phyloP scores from a whole-genome alignment of 2,797 vertebrate genomes.

The Oophaga sylvatica region DNA sequence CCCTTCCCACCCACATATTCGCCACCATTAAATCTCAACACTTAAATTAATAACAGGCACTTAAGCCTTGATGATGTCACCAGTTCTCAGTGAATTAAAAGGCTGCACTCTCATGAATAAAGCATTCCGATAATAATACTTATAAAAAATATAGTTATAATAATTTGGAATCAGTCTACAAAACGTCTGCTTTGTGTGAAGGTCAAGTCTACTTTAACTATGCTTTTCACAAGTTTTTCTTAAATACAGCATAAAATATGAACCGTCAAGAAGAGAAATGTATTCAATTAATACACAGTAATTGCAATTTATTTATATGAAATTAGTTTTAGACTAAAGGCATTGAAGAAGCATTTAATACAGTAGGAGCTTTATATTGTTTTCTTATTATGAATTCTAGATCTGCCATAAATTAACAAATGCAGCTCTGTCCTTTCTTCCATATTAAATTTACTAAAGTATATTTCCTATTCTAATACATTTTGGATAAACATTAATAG shows the following conservation, averaged over 20 bases:
- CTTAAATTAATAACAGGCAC: background rate
- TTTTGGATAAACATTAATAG: background rate
- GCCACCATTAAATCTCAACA: background rate
- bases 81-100: background rate
- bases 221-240: background rate
- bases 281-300: constrained; percentile 8
- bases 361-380: background rate
- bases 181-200: background rate
- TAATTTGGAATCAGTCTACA: background rate
- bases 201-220: background rate
- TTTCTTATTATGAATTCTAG: constrained; percentile 2
- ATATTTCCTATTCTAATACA: background rate
- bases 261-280: background rate
- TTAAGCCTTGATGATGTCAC: constrained; percentile 4
- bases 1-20: background rate
- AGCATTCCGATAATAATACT: background rate
- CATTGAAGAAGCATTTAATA: background rate
- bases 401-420: background rate
- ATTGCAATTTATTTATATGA: constrained; percentile 18
- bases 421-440: background rate
- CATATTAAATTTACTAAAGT: background rate
- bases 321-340: background rate
- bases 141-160: background rate
- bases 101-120: background rate
- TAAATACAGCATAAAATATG: constrained; percentile 1